Evolutionary conservation across 2,888 invertebrate species (phyloP), one percentile per base, ranked within the genome.

Genomic region (Pherbina coryleti): DNA sequence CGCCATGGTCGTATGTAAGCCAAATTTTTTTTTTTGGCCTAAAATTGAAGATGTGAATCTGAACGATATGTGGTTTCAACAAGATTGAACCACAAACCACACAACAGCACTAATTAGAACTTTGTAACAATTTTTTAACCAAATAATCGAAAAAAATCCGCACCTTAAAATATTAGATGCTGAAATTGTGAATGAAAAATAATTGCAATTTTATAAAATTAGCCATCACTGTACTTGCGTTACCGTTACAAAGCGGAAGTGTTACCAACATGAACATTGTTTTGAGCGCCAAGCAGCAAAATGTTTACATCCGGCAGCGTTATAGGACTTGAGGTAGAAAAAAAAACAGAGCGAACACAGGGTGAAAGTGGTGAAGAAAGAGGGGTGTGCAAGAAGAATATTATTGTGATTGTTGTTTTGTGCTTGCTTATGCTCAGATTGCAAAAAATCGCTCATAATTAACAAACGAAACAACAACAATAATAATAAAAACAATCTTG

Each of bases 261-360:
- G 74, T 51, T 64, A 53, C 74, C 51, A 74, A 66, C 74, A 53
- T 64, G 74, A 64, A 74, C 64, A 74, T 74, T 75, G 66, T 75
- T 75, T 53, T 67, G 67, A 28, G 67, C 67, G 75, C 75, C 75
- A 55, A 37, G 11, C 75, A 53, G 75, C 75, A 75, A 75, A 75
- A 75, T 75, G 55, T 55, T 75, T 17, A 75, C 75, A 75, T 75
- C 75, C 75, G 75, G 67, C 53, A 34, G 25, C 34, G 25, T 34
- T 60, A 28, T 44, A 37, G 19, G 1, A 14, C 28, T 28, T 22
- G 62, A 62, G 62, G 5, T 5, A n/a, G 31, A 62, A 62, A 17
- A 9, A 25, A 62, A 9, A n/a, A n/a, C n/a, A n/a, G n/a, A n/a
- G n/a, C n/a, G n/a, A 7, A 17, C n/a, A 57, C 57, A 19, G 9